Conservation (phyloP, 2,797 vertebrate genomes). For the Etheostoma nigrum region DNA sequence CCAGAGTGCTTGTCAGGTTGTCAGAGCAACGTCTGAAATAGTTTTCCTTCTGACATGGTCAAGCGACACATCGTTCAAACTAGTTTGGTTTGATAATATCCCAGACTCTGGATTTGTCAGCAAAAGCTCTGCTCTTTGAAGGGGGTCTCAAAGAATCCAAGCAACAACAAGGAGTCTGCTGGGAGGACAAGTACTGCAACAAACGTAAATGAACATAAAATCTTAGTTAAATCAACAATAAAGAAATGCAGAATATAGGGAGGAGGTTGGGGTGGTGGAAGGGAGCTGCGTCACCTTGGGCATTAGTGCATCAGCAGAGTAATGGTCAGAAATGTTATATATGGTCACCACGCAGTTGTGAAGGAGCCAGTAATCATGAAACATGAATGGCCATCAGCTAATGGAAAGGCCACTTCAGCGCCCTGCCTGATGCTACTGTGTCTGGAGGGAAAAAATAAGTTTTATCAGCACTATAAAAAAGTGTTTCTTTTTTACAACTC, state of each 20-base stretch:
- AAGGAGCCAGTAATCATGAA: background rate
- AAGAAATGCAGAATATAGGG: background rate
- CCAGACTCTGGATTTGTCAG: background rate
- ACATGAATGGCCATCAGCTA: background rate
- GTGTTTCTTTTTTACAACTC: background rate
- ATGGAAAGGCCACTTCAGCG: background rate
- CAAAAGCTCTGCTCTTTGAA: background rate
- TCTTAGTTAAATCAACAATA: background rate
- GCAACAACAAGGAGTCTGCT: background rate
- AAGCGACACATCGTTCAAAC: too few species aligned
- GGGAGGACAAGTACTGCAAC: background rate
- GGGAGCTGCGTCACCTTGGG: background rate
- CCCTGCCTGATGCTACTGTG: background rate
- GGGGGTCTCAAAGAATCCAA: background rate
- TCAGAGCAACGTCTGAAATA: background rate
- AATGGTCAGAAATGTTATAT: background rate
- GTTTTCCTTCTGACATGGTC: background rate
- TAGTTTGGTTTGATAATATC: background rate
- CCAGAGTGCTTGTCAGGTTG: background rate
- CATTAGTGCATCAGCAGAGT: background rate
- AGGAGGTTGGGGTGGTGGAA: accelerated
- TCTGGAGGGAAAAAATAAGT: background rate
- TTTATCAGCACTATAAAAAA: background rate
- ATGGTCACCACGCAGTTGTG: background rate
- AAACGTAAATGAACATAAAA: background rate